These are phyloP conservation scores for Chaunax sp. DNA, from an alignment of 2,797 vertebrate genomes.

Conservation along the genomic window DNA sequence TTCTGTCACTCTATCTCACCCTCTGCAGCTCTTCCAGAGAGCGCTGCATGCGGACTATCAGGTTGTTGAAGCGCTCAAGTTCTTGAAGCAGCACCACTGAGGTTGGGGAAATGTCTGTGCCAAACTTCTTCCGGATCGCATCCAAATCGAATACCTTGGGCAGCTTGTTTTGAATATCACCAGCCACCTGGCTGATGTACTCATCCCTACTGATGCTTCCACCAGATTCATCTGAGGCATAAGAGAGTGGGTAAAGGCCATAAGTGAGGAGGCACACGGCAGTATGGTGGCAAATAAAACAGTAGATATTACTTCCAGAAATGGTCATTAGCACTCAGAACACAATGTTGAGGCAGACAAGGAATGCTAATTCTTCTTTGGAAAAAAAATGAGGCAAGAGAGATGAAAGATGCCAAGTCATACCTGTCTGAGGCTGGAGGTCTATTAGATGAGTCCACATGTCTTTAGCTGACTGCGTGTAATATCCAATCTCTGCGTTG, in stretches of 20 bases:
- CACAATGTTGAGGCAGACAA: background rate
- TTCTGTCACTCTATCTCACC: conserved; percentile 80
- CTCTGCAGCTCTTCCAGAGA: conserved; percentile 91
- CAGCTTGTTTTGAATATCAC: conserved; percentile 93
- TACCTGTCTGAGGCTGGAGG: conserved; percentile 95
- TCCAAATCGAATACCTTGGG: conserved; percentile 89
- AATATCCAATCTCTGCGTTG: conserved; percentile 96
- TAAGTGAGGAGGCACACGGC: background rate
- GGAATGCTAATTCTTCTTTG: background rate
- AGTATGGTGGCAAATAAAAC: background rate
- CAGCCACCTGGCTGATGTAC: conserved; percentile 90
- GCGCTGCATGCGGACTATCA: conserved; percentile 86
- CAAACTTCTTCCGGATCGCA: conserved; percentile 85
- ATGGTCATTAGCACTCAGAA: background rate
- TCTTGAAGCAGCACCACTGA: conserved; percentile 95
- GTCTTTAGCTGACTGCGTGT: conserved; percentile 89
- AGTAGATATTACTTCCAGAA: background rate
- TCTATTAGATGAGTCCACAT: conserved; percentile 93
- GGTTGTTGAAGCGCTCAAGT: conserved; percentile 93
- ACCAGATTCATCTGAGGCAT: conserved; percentile 92
- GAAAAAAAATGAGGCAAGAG: background rate
- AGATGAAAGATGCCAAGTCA: background rate
- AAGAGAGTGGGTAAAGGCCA: conserved; percentile 7
- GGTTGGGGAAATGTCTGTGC: conserved; percentile 84
- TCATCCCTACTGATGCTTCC: conserved; percentile 90